These are phyloP conservation scores for Capreolus pygargus DNA, from an alignment of 2,113 vertebrate genomes.

Conservation along the genomic window DNA sequence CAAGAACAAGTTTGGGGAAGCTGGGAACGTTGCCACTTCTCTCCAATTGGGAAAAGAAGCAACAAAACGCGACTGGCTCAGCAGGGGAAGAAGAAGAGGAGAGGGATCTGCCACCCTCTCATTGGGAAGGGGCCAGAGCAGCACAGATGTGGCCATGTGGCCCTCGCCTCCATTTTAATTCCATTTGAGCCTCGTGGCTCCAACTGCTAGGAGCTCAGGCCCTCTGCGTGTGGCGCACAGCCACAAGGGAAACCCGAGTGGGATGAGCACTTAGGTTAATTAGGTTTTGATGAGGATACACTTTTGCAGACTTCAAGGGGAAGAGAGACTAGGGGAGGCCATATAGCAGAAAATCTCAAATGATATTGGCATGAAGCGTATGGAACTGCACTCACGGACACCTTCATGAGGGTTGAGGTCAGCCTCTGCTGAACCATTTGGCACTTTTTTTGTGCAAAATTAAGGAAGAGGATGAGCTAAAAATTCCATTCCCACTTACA, in stretches of 20 bases:
- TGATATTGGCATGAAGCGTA: not conserved
- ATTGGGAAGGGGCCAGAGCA: not conserved
- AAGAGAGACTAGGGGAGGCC: not conserved
- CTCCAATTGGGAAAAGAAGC: not conserved
- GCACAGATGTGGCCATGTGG: too few relatives aligned
- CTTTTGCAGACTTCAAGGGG: not conserved
- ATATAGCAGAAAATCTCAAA: not conserved
- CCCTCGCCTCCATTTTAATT: not conserved
- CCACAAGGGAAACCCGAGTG: not conserved
- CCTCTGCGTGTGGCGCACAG: rapidly evolving
- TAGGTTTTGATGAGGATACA: not conserved
- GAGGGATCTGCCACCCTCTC: not conserved
- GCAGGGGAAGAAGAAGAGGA: not conserved
- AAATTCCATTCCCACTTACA: not conserved
- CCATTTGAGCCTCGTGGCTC: not conserved
- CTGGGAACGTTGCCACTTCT: not conserved
- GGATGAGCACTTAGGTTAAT: not conserved
- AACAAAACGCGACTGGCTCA: not conserved
- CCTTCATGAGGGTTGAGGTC: not conserved
- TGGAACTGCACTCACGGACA: not conserved
- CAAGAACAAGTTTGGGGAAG: not conserved
- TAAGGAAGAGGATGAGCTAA: not conserved
- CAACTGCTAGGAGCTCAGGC: not conserved
- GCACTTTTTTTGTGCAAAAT: not conserved
- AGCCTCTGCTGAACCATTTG: not conserved